phyloP scores from a whole-genome alignment of 2,797 vertebrate genomes.

The Myioborus miniatus region DNA sequence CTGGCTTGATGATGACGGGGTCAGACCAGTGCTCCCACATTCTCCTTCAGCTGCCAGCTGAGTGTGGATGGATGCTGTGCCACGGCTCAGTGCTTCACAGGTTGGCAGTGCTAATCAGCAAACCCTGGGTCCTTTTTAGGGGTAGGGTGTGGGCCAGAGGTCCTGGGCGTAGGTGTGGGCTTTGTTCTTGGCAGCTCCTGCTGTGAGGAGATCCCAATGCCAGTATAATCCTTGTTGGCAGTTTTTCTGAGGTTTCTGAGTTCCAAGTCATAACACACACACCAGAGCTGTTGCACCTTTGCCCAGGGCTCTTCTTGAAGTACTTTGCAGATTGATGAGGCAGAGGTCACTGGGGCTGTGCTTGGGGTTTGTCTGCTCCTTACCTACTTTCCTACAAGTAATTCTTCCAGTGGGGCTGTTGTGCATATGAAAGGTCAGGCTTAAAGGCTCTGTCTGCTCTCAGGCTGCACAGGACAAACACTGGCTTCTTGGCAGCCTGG shows the following conservation, averaged over 20 bases:
- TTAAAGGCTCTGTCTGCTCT: background rate
- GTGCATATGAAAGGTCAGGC: background rate
- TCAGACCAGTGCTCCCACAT: fast-evolving
- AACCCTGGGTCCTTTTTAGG: background rate
- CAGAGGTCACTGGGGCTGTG: background rate
- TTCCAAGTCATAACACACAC: background rate
- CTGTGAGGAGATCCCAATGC: background rate
- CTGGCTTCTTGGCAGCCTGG: background rate
- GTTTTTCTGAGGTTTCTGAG: background rate
- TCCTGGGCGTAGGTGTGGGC: background rate
- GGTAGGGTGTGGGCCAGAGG: background rate
- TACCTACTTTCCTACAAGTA: background rate
- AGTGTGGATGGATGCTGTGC: background rate
- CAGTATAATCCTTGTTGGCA: background rate
- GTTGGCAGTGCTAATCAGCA: background rate
- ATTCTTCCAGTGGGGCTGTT: background rate
- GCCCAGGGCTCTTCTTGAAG: background rate
- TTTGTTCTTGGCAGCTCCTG: background rate
- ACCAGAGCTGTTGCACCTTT: constrained; percentile 16
- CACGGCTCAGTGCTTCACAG: background rate
- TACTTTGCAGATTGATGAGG: background rate
- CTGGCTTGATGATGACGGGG: background rate
- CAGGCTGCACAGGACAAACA: background rate
- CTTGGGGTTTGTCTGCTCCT: background rate
- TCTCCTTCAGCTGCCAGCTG: background rate